These are phyloP conservation scores for Ailurus styani DNA, from an alignment of 2,113 vertebrate species.

Conservation along the genomic window DNA sequence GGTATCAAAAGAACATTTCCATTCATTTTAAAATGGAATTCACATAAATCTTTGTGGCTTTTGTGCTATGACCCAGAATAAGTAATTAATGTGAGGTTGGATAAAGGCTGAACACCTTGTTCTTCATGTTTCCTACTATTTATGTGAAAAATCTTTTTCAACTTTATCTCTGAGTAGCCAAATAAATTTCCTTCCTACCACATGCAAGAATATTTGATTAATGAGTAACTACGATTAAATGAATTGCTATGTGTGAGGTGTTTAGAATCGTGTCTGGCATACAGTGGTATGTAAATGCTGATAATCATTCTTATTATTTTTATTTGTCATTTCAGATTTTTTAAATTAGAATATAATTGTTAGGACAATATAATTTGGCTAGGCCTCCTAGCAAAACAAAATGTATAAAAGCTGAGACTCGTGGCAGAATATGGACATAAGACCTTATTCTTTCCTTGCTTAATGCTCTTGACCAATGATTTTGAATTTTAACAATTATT, in stretches of 20 bases:
- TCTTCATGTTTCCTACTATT: background rate
- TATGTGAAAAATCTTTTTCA: background rate
- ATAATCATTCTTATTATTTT: background rate
- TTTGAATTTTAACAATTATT: background rate
- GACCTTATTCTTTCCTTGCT: background rate
- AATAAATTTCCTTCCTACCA: background rate
- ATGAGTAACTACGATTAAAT: background rate
- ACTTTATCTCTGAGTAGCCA: background rate
- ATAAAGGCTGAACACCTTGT: background rate
- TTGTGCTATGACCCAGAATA: background rate
- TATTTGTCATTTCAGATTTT: background rate
- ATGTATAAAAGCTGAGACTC: background rate
- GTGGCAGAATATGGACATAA: background rate
- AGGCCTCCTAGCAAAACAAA: background rate
- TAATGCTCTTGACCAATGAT: background rate
- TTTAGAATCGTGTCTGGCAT: background rate
- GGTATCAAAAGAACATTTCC: background rate
- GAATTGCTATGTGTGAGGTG: background rate
- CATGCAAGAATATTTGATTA: background rate
- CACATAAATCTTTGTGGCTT: background rate
- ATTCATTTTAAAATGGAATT: background rate
- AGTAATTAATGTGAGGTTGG: background rate
- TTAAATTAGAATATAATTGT: background rate
- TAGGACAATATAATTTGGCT: background rate
- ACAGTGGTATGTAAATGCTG: background rate